Evolutionary conservation across 1,140 invertebrate species (phyloP), one percentile per base, ranked within the genome.

Genomic region (Adoxophyes honmai): DNA sequence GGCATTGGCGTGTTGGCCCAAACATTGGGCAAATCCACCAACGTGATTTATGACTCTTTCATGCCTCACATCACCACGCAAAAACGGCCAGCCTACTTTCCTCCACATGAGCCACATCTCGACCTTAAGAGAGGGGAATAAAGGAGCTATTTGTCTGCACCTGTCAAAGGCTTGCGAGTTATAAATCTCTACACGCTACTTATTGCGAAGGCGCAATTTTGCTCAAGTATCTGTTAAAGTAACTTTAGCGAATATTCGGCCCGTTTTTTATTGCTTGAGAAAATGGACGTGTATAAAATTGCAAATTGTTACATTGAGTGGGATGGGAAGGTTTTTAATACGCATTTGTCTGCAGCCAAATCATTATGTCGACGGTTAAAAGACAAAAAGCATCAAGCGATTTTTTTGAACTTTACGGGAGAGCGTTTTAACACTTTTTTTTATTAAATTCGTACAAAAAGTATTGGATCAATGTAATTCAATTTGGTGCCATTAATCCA

Each of bases 181-280:
- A 48, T 48, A 48, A 48, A 44, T 44, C 39, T 44, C 16, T 44
- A 18, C 15, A 18, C 16, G 21, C n/a, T 44, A 16, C 39, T 44
- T 44, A 44, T 44, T 44, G 16, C 39, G 15, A n/a, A 18, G 10
- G 15, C 39, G 39, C 39, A 18, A 44, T 44, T 44, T 21, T 21
- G 15, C 18, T 44, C 39, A 44, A 44, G 39, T 44, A 44, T 44
- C 39, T 44, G 39, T 44, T 44, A 44, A 44, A 44, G 39, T 11
- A 44, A 44, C 8, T 44, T 44, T 21, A 6, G 18, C 16, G 39
- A 16, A 21, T 44, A 44, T 44, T 44, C 39, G 39, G 6, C 39
- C 1, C 18, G 9, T 21, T 28, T 28, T n/a, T 28, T 28, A 28
- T 28, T 28, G 21, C 21, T 28, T 28, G 21, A 28, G 21, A 28